Evolutionary conservation across 2,113 vertebrate species (phyloP).

Genomic region (Asarcornis scutulata): DNA sequence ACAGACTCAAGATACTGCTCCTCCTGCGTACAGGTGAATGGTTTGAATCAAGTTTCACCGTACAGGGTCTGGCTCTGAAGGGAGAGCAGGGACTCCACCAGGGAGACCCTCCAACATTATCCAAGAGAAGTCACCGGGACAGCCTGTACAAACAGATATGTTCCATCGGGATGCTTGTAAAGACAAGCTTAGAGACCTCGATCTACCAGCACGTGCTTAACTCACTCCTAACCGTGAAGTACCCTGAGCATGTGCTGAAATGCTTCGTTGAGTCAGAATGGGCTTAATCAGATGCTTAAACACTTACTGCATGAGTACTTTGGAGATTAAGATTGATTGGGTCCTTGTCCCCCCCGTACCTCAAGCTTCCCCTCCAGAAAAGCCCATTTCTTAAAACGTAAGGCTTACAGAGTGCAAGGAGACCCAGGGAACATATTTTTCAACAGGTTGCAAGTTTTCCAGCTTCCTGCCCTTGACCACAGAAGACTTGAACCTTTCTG

Average conservation of each 20-base stretch:
- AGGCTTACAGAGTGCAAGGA: neutral
- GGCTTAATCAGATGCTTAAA: conserved; percentile 43
- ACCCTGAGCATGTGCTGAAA: neutral
- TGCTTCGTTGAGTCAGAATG: conserved; percentile 19
- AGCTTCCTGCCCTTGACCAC: neutral
- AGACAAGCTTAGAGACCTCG: neutral
- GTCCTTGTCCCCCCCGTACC: neutral
- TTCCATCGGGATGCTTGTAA: neutral
- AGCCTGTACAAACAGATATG: neutral
- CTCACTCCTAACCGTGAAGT: neutral
- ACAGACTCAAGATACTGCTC: neutral
- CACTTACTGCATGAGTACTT: conserved; percentile 25
- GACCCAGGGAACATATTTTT: neutral
- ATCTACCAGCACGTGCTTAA: neutral
- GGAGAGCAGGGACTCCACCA: neutral
- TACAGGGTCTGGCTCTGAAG: neutral
- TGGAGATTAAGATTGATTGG: conserved; percentile 51
- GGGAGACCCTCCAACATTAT: neutral
- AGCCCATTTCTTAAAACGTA: neutral
- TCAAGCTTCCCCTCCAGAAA: neutral
- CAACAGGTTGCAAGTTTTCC: neutral
- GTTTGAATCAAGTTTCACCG: neutral
- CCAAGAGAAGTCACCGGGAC: neutral
- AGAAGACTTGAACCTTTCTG: neutral
- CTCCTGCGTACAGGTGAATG: neutral